Evolutionary conservation across 2,113 vertebrate genomes (phyloP).

Genomic region (Hemiscyllium ocellatum): DNA sequence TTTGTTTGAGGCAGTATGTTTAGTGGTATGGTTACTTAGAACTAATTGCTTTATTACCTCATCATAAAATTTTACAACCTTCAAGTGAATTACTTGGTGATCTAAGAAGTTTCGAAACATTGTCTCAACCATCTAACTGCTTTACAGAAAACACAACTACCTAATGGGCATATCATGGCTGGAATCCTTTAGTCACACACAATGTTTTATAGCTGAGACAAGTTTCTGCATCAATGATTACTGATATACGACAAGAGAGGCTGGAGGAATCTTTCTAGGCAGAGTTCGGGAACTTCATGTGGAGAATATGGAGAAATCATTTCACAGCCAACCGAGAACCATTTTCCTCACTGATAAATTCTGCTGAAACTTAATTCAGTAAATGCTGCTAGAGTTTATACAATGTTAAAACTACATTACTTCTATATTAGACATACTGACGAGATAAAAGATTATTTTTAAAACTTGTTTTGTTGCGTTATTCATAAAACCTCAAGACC

Average conservation of each 20-base stretch:
- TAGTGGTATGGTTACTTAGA: conserved; percentile 1
- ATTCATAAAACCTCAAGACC: too few species aligned
- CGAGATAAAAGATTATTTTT: background rate
- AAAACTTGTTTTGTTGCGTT: too few species aligned
- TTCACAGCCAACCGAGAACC: background rate
- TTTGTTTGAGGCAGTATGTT: conserved; percentile 17
- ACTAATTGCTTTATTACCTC: conserved; percentile 25
- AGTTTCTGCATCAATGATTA: background rate
- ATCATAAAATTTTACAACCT: conserved; percentile 24
- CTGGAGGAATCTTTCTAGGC: background rate
- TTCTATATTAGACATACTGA: background rate
- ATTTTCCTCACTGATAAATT: background rate
- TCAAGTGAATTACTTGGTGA: conserved; percentile 27
- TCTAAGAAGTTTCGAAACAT: conserved; percentile 22
- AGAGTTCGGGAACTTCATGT: background rate
- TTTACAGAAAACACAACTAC: background rate
- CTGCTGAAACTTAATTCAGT: background rate
- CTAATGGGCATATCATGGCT: background rate
- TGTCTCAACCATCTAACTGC: conserved; percentile 7
- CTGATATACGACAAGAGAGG: background rate
- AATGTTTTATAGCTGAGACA: background rate
- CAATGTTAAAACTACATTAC: background rate
- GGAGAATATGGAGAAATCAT: background rate
- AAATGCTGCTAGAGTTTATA: background rate
- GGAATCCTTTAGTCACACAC: conserved; percentile 7